These are phyloP conservation scores for Drosophila sucinea DNA, from an alignment of 1,140 invertebrate species.

Conservation along the genomic window DNA sequence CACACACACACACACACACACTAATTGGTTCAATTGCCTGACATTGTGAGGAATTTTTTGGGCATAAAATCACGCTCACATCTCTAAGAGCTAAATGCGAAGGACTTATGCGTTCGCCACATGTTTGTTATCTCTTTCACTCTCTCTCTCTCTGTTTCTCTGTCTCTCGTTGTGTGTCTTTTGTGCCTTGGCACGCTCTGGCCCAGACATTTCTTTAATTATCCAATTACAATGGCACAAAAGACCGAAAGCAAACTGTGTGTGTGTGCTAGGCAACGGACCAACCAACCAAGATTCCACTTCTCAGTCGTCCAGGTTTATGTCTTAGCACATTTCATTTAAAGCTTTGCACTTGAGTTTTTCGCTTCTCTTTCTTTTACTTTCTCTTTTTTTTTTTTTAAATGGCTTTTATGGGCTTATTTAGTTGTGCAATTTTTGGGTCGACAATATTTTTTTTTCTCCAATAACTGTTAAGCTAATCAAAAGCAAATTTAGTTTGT, in stretches of 20 bases:
- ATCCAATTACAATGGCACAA: constrained; percentile 77
- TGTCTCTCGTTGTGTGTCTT: constrained; percentile 5
- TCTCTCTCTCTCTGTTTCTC: not conserved
- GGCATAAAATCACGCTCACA: not conserved
- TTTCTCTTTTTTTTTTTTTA: not conserved
- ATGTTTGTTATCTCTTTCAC: constrained; percentile 43
- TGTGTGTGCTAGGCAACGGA: constrained; percentile 19
- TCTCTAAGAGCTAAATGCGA: constrained; percentile 1
- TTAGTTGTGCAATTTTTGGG: constrained; percentile 34
- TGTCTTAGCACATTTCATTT: constrained; percentile 51
- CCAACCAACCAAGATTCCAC: not conserved
- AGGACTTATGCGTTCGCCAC: constrained; percentile 31
- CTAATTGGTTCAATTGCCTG: not conserved
- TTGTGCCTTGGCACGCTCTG: constrained; percentile 33
- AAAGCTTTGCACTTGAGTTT: constrained; percentile 37
- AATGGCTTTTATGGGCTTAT: constrained; percentile 56
- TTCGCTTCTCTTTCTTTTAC: constrained; percentile 15
- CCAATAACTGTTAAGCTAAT: constrained; percentile 69
- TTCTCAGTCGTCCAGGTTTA: constrained; percentile 19
- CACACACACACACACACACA: not conserved
- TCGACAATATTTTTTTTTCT: constrained; percentile 55
- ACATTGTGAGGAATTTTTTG: not conserved
- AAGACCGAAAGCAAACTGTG: constrained; percentile 25
- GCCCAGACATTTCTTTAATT: constrained; percentile 75
- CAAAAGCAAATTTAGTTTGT: constrained; percentile 74